Base-by-base conservation (phyloP, 1,140 invertebrate genomes). In the Psix sp. region DNA sequence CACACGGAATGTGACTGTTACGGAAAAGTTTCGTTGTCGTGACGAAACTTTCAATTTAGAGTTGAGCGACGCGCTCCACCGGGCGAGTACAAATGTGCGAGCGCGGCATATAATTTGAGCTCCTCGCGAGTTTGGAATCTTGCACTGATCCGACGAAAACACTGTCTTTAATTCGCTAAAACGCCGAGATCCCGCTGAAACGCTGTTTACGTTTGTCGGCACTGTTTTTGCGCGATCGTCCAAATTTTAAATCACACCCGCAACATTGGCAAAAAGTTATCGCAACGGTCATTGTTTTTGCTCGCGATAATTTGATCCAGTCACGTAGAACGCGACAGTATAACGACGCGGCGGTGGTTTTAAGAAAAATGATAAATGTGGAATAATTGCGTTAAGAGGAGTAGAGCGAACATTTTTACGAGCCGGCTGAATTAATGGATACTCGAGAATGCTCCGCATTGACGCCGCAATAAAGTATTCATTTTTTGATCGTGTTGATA, bases 311-410 rank as follows among this genome's bases (percentile, higher is more conserved):
- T 74, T 74, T 67, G 60, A 73, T 66, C 59, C 60, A 72, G 68
- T 72, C 59, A 65, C 68, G 60, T 65, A 72, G 40, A 65, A 35
- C 36, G 49, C 18, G 29, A 14, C 11, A 13, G 42, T 11, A 39
- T 72, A 72, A 72, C 52, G 68, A 72, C 21, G 52, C 42, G n/a
- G n/a, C n/a, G n/a, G n/a, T n/a, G 51, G 57, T 72, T 60, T 73
- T 52, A 60, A 73, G 70, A 73, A 73, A 73, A 73, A 73, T 73
- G 60, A 73, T 73, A 63, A 73, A 73, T 65, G 71, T 67, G 57
- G 60, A 74, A 74, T 74, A 74, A 74, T 74, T 66, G 62, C 70
- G 70, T 51, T 57, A 73, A 66, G 70, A 40, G 42, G 63, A 60
- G 56, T 35, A 17, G 49, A 35, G 57, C 17, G 62, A 67, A 63